Evolutionary conservation across 2,113 vertebrate genomes (phyloP).

Genomic region (Gadus macrocephalus): DNA sequence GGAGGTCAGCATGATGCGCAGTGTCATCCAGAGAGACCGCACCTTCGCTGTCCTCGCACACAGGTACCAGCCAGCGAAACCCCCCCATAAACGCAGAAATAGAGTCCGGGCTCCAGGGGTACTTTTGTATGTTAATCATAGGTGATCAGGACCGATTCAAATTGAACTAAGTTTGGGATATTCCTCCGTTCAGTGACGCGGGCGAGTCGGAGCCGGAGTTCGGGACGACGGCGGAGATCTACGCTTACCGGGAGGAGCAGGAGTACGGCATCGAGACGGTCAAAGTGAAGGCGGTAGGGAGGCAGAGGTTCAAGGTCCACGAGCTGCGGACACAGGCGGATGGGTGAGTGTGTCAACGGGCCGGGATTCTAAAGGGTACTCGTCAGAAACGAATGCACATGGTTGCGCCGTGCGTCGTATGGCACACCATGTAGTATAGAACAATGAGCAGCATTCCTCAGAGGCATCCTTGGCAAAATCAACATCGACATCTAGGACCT

Average conservation of each 20-base stretch:
- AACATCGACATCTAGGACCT: neutral
- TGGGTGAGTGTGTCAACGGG: slow-evolving; percentile 78
- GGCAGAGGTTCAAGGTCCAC: slow-evolving; percentile 94
- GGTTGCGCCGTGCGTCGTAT: neutral
- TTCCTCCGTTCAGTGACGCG: slow-evolving; percentile 64
- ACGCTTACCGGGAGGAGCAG: slow-evolving; percentile 92
- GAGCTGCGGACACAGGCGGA: slow-evolving; percentile 94
- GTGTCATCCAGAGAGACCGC: slow-evolving; percentile 88
- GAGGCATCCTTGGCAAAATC: neutral
- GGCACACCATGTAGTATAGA: too few relatives aligned
- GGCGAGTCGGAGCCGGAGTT: slow-evolving; percentile 84
- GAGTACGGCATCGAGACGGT: slow-evolving; percentile 95
- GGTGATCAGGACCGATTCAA: too few relatives aligned
- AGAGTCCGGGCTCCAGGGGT: neutral
- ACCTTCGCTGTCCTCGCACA: slow-evolving; percentile 96
- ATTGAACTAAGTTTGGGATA: neutral
- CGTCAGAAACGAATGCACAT: too few relatives aligned
- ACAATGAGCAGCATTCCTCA: neutral
- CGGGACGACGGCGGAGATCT: slow-evolving; percentile 97
- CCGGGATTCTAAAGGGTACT: slow-evolving; percentile 3
- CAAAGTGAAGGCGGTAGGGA: slow-evolving; percentile 95
- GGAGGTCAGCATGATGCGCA: slow-evolving; percentile 97
- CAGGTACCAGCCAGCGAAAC: slow-evolving; percentile 70
- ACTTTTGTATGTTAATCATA: neutral
- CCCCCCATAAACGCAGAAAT: neutral